These are phyloP conservation scores for Xerus inauris DNA, from an alignment of 2,113 vertebrate species.

Conservation along the genomic window DNA sequence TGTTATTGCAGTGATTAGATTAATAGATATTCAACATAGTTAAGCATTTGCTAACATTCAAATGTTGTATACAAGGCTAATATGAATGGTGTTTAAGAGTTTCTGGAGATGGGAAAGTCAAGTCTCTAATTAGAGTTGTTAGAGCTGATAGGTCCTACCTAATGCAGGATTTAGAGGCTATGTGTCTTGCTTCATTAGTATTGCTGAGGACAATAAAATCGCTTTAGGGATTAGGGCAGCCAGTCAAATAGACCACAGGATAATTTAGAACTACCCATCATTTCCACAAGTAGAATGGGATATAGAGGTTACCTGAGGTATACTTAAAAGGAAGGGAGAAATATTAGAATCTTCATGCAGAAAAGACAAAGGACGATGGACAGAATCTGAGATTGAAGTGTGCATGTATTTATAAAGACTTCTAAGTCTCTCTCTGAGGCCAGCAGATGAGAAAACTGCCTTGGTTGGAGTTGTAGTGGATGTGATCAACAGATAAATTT, in stretches of 20 bases:
- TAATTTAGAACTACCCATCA: background rate
- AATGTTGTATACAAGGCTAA: background rate
- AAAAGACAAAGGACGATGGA: background rate
- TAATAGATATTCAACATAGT: constrained; percentile 21
- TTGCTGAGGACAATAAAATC: background rate
- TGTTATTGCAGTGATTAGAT: background rate
- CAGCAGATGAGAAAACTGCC: background rate
- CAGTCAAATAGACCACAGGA: background rate
- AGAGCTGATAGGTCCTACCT: background rate
- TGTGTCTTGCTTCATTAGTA: background rate
- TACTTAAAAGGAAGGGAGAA: fast-evolving
- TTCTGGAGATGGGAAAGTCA: background rate
- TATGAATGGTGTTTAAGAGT: background rate
- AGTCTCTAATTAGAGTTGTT: background rate
- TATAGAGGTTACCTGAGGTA: background rate
- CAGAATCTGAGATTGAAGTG: background rate
- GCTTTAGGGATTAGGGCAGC: background rate
- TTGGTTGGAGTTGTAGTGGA: background rate
- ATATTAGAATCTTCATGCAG: background rate
- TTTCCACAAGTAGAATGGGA: background rate
- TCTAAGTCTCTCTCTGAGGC: background rate
- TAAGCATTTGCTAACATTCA: background rate
- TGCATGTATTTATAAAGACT: background rate
- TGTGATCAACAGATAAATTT: background rate
- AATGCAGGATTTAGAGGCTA: background rate